Evolutionary conservation across 2,797 vertebrate genomes (phyloP), one percentile per base, ranked within the genome.

Genomic region (Peromyscus aztecus): DNA sequence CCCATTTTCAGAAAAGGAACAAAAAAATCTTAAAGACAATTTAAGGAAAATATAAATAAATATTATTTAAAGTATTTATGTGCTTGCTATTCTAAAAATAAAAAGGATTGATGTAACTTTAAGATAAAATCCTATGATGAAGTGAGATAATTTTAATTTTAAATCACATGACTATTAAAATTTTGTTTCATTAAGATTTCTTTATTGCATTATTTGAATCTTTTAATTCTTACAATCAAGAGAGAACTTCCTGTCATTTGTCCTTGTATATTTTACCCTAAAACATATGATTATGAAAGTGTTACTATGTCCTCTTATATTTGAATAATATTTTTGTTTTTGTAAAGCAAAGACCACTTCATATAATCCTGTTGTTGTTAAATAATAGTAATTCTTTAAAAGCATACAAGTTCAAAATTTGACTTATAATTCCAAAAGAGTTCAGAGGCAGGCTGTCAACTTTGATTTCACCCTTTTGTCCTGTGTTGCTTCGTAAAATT

Each of bases 321-420:
- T 88, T 97, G 65, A 93, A 92, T 94, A 83, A 11, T 27, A 83
- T 34, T 94, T 73, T 93, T 43, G 86, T 85, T 24, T 96, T 94
- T 81, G 61, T 5, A 96, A 55, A 16, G 7, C 24, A 37, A 92
- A 83, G 34, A 37, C 7, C 80, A 61, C 63, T 82, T 85, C 3
- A 81, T 76, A 27, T 76, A 27, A 80, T 69, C 2, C 5, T 94
- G 23, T 89, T 83, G 92, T 95, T 94, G 52, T 81, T 92, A 75
- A 80, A 61, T 85, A 92, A 89, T 61, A 12, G 14, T 95, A 91
- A 27, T 61, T 73, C 17, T 65, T 19, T 43, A 37, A 95, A 92
- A 59, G 14, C 46, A 23, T 29, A 1, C 71, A 67, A 87, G 23
- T 80, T 80, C 31, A 92, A 94, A 95, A 55, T 7, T 43, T 21